Percentiles rank a stretch among this genome's conserved stretches.
phyloP scores from a whole-genome alignment of 1,140 invertebrate species.

The Neodiprion lecontei region DNA sequence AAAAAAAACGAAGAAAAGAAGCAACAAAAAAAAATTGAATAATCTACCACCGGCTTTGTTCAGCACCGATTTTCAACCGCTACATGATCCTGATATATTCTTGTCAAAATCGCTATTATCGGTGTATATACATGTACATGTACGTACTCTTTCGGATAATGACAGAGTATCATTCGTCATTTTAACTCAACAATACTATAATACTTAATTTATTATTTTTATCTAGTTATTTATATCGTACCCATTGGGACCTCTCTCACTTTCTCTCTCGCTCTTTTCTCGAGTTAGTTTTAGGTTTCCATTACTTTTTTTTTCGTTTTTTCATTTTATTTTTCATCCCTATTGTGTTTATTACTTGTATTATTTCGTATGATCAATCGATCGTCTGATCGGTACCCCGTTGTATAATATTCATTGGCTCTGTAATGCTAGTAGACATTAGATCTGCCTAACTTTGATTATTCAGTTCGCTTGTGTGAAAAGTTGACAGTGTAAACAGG shows the following conservation, averaged over 20 bases:
- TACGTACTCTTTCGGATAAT: not conserved
- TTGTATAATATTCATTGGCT: too few relatives aligned
- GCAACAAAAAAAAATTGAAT: too few relatives aligned
- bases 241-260: not conserved
- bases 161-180: not conserved
- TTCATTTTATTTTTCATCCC: not conserved
- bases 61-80: too few relatives aligned
- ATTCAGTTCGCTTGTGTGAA: too few relatives aligned
- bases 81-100: not conserved
- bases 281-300: not conserved
- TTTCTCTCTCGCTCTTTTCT: not conserved
- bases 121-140: not conserved
- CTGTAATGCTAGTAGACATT: too few relatives aligned
- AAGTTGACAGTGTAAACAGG: too few relatives aligned
- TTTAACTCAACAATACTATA: not conserved
- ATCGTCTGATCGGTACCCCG: not conserved
- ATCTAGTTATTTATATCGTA: not conserved
- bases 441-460: too few relatives aligned
- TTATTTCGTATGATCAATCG: not conserved
- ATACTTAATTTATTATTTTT: constrained; percentile 4
- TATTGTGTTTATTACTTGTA: not conserved
- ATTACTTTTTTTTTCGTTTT: not conserved
- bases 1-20: too few relatives aligned
- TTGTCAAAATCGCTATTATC: not conserved
- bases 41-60: too few relatives aligned